Conservation (phyloP, 2,888 invertebrate species). For the Mesopsocus fuscifrons region DNA sequence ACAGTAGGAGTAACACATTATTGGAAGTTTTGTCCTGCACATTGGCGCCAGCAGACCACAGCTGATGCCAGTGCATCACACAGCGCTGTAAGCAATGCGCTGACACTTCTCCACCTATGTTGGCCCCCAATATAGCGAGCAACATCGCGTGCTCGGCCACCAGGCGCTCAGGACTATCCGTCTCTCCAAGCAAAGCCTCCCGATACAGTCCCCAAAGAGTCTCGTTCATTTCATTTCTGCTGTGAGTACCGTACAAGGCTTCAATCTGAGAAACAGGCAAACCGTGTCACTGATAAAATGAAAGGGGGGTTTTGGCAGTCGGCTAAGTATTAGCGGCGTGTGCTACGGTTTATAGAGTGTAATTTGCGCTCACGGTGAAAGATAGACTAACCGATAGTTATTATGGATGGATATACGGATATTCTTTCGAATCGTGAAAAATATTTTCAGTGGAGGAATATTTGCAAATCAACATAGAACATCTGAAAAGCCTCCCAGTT, state of each 20-base stretch:
- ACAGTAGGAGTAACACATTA: conserved; percentile 56
- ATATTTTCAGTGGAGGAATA: no score
- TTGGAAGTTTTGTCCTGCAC: conserved; percentile 63
- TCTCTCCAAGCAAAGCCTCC: conserved; percentile 42
- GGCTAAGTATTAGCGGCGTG: no score
- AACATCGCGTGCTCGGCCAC: conserved; percentile 70
- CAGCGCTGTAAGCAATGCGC: conserved; percentile 67
- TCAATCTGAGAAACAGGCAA: conserved; percentile 39
- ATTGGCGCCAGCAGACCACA: conserved; percentile 30
- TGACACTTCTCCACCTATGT: conserved; percentile 79
- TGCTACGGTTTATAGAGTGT: no score
- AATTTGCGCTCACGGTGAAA: no score
- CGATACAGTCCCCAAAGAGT: conserved; percentile 47
- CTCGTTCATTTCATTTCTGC: conserved; percentile 67
- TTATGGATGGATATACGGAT: no score
- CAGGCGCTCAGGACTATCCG: conserved; percentile 49
- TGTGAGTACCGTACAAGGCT: conserved; percentile 53
- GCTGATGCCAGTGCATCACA: conserved; percentile 42
- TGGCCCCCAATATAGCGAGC: conserved; percentile 67
- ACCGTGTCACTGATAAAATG: conserved; percentile 1
- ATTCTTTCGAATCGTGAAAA: no score
- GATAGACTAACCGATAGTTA: no score
- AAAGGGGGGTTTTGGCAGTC: no score
- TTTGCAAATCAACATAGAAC: no score
- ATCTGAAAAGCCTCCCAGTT: no score